Evolutionary conservation across 1,140 invertebrate genomes (phyloP).

Genomic region (Onthophagus taurus): DNA sequence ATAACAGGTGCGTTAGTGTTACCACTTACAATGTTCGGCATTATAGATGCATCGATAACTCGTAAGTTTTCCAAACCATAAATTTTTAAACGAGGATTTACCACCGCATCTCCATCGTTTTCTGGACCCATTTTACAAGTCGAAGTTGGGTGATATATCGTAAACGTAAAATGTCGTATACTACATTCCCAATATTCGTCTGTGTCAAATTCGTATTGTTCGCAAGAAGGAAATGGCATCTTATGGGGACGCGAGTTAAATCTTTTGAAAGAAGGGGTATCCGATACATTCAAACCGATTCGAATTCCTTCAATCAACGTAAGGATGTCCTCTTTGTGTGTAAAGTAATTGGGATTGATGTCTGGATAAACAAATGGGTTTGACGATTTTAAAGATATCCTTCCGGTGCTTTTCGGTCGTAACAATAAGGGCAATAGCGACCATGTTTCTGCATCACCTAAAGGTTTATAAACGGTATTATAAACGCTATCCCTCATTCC

Average conservation of each 20-base stretch:
- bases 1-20: conserved; percentile 56
- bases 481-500: conserved; percentile 71
- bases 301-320: conserved; percentile 72
- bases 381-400: conserved; percentile 62
- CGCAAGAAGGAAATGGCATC: conserved; percentile 72
- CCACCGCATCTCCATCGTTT: conserved; percentile 65
- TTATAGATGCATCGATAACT: conserved; percentile 55
- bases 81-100: conserved; percentile 55
- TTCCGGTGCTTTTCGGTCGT: conserved; percentile 73
- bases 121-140: conserved; percentile 82
- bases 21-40: conserved; percentile 53
- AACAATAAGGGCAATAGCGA: conserved; percentile 70
- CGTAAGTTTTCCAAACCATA: conserved; percentile 47
- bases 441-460: conserved; percentile 71
- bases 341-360: conserved; percentile 89
- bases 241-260: conserved; percentile 69
- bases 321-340: conserved; percentile 65
- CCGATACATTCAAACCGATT: conserved; percentile 68
- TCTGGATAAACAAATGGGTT: conserved; percentile 75
- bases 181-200: conserved; percentile 84
- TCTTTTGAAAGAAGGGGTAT: conserved; percentile 67
- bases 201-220: conserved; percentile 56
- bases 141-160: conserved; percentile 76
- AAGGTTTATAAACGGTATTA: conserved; percentile 75
- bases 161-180: conserved; percentile 70